Percentiles rank a stretch among this genome's conserved stretches.
Conservation (phyloP, 2,888 invertebrate species). For the Heliconius ismenius region DNA sequence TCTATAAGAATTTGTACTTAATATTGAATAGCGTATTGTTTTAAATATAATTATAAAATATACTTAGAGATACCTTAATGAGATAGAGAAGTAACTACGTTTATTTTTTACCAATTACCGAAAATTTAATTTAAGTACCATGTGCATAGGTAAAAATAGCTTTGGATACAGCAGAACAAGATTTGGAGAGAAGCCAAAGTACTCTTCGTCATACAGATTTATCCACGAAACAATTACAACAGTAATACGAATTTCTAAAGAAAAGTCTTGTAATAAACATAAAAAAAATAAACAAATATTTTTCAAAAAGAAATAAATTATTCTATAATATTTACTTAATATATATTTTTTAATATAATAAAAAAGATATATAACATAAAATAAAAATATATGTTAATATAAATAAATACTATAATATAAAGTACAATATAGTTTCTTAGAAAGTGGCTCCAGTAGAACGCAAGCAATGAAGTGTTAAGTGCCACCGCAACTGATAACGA, state of each 20-base stretch:
- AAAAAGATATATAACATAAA: not conserved
- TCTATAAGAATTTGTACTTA: not conserved
- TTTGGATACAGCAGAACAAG: constrained; percentile 61
- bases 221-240: constrained; percentile 46
- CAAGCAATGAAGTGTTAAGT: constrained; percentile 57
- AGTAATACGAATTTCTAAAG: constrained; percentile 34
- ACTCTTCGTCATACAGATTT: constrained; percentile 46
- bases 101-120: constrained; percentile 10
- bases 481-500: constrained; percentile 69
- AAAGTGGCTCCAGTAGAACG: not conserved
- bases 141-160: constrained; percentile 67
- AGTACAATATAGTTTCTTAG: not conserved
- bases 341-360: not conserved
- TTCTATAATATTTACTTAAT: not conserved
- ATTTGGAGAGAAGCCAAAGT: constrained; percentile 43
- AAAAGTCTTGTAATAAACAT: constrained; percentile 1
- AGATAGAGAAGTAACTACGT: too few species aligned
- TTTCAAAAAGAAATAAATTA: not conserved
- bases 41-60: not conserved
- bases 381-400: not conserved
- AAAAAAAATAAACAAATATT: not conserved
- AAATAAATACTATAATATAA: not conserved
- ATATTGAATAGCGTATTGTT: not conserved
- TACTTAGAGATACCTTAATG: not conserved
- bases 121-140: constrained; percentile 46